Base-by-base conservation (phyloP, 2,888 invertebrate species). In the Spisula solida region DNA sequence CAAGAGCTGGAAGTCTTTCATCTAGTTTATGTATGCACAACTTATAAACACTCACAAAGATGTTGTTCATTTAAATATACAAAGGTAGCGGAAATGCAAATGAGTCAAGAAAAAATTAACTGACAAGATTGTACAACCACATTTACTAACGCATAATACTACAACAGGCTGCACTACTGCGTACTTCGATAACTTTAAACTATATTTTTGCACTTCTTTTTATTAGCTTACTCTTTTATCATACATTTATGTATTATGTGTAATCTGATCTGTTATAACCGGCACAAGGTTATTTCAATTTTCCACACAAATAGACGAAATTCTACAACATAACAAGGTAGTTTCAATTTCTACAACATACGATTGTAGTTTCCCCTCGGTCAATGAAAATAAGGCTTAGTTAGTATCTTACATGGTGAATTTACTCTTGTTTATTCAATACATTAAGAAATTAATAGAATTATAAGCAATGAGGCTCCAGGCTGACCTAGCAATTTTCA, bases 361-460 rank as follows among this genome's bases (percentile, higher is more conserved):
- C 25, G 25, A n/a, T 25, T 10, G 60, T 66, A 66, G n/a, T 66
- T 66, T 66, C n/a, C n/a, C n/a, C n/a, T 25, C 20, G n/a, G 25
- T 18, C 25, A 75, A 75, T 75, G 75, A 75, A 75, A 75, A 34
- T 34, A 29, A 41, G 8, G 75, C 75, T 75, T 75, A 75, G 75
- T 34, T 18, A 75, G 75, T 75, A 29, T 75, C 31, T 75, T 29
- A 25, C 34, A 75, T 31, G 75, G 75, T 75, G 75, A 75, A 75
- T 75, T 75, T 14, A 34, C 16, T 34, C 34, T 51, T 83, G 83
- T 83, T 83, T 83, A 83, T 51, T 31, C 31, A 83, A 51, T 5
- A 48, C 41, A 83, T 82, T 82, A 82, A 55, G 25, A 34, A 41
- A 47, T 66, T 66, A 66, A 82, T 66, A 56, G 66, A 82, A 82